Conservation (phyloP, 2,888 invertebrate genomes). For the Callyntrura guangdongensis region DNA sequence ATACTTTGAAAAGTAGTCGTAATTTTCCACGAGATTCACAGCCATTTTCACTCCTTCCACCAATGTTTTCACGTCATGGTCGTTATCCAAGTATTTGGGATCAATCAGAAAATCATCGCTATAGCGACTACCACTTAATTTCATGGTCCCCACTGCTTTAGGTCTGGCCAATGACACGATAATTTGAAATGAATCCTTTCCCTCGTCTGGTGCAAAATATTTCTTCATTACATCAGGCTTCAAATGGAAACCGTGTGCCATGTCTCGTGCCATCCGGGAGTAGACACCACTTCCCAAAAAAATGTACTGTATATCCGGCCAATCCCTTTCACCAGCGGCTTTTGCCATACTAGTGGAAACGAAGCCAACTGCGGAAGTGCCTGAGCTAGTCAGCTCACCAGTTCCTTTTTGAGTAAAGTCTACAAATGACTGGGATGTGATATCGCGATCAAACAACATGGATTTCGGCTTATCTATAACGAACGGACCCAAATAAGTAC, state of each 20-base stretch:
- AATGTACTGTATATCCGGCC: slow-evolving; percentile 82
- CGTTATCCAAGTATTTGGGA: slow-evolving; percentile 83
- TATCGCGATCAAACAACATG: slow-evolving; percentile 80
- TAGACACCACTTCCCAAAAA: slow-evolving; percentile 75
- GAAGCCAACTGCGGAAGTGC: slow-evolving; percentile 80
- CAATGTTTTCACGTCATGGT: slow-evolving; percentile 78
- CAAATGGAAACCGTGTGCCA: slow-evolving; percentile 80
- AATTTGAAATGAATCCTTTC: slow-evolving; percentile 82
- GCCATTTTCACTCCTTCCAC: slow-evolving; percentile 81
- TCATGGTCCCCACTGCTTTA: slow-evolving; percentile 74
- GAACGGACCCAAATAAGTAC: slow-evolving; percentile 79
- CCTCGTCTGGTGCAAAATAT: slow-evolving; percentile 77
- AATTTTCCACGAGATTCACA: slow-evolving; percentile 77
- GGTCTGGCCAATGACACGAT: slow-evolving; percentile 82
- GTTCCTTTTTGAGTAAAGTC: slow-evolving; percentile 57
- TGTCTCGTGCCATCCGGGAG: slow-evolving; percentile 72
- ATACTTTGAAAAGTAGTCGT: slow-evolving; percentile 58
- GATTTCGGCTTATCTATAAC: slow-evolving; percentile 74
- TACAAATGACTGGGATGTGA: slow-evolving; percentile 61
- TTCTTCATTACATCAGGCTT: slow-evolving; percentile 69
- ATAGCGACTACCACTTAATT: slow-evolving; percentile 55
- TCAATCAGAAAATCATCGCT: slow-evolving; percentile 77
- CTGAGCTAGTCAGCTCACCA: slow-evolving; percentile 63
- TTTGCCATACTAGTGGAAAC: slow-evolving; percentile 78
- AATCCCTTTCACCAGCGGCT: slow-evolving; percentile 80